phyloP scores from a whole-genome alignment of 2,797 vertebrate species.

The Bufotes viridis region DNA sequence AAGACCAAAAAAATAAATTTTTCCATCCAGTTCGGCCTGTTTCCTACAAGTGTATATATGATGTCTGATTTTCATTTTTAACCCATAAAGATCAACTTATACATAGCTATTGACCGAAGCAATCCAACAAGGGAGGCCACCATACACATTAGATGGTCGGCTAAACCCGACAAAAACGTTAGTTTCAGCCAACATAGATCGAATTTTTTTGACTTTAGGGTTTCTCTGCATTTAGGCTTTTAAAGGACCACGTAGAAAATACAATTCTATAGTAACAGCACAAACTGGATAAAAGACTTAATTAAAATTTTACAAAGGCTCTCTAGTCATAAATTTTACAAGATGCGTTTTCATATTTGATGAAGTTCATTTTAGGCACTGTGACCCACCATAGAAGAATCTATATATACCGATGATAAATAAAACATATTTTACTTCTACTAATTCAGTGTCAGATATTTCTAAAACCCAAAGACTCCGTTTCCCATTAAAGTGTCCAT shows the following conservation, averaged over 20 bases:
- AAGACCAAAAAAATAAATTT: too few species aligned
- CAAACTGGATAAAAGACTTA: too few species aligned
- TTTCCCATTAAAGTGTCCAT: not conserved
- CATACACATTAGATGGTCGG: too few species aligned
- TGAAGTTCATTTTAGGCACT: constrained; percentile 19
- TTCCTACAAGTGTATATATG: too few species aligned
- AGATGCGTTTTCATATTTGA: constrained; percentile 31
- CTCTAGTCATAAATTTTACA: constrained; percentile 20
- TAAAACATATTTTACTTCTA: constrained; percentile 23
- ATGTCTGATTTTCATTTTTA: too few species aligned
- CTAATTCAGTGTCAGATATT: not conserved
- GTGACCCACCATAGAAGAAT: not conserved
- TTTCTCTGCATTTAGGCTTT: not conserved
- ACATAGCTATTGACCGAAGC: not conserved
- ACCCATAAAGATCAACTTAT: not conserved
- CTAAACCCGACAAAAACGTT: too few species aligned
- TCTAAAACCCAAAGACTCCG: not conserved
- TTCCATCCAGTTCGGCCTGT: too few species aligned
- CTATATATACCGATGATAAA: not conserved
- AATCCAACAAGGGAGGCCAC: not conserved
- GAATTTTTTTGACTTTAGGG: not conserved
- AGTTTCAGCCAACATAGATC: too few species aligned
- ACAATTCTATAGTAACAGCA: not conserved
- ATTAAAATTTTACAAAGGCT: not conserved
- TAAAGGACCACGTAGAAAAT: not conserved